Evolutionary conservation across 2,797 vertebrate species (phyloP).

Genomic region (Channa striata): DNA sequence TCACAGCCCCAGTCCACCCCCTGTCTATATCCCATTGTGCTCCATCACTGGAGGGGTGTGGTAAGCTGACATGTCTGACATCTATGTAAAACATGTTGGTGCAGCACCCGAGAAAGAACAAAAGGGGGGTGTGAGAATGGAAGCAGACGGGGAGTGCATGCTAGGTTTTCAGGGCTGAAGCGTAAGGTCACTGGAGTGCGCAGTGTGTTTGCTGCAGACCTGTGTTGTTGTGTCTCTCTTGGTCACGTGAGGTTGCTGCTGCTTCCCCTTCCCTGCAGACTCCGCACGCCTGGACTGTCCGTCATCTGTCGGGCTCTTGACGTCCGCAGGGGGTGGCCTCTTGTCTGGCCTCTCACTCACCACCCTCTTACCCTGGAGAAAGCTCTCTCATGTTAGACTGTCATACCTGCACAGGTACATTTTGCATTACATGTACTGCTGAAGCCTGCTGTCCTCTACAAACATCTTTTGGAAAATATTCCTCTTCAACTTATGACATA

Average conservation of each 20-base stretch:
- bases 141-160: conserved; percentile 33
- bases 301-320: conserved; percentile 76
- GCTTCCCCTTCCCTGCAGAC: conserved; percentile 75
- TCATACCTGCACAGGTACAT: background rate
- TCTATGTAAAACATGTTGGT: conserved; percentile 79
- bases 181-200: conserved; percentile 31
- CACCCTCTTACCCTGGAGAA: conserved; percentile 89
- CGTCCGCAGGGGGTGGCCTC: conserved; percentile 64
- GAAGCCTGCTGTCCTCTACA: no score
- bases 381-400: conserved; percentile 24
- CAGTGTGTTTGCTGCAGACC: conserved; percentile 73
- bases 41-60: conserved; percentile 69
- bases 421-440: background rate
- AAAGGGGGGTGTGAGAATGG: conserved; percentile 35
- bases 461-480: no score
- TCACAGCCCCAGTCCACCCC: conserved; percentile 62
- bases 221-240: conserved; percentile 81
- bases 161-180: conserved; percentile 4
- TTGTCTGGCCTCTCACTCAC: conserved; percentile 87
- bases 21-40: conserved; percentile 71
- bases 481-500: no score
- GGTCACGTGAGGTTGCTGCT: conserved; percentile 67
- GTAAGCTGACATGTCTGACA: conserved; percentile 78
- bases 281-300: conserved; percentile 69
- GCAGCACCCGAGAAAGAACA: conserved; percentile 48